Evolutionary conservation across 2,113 vertebrate species (phyloP).

Genomic region (Hippocampus guttulatus): DNA sequence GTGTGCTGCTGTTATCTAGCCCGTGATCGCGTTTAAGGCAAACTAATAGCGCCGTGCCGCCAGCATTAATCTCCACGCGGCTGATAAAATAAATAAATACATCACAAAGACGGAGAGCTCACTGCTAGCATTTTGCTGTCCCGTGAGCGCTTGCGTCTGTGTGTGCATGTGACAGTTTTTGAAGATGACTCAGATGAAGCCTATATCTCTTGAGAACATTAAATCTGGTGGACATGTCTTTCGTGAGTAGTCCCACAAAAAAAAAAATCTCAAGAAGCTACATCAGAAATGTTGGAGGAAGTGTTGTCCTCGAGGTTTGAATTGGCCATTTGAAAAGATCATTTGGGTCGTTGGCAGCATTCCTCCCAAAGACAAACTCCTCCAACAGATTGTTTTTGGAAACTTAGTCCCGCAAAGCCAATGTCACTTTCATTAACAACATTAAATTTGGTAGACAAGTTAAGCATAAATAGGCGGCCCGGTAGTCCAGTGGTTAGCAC

Average conservation of each 20-base stretch:
- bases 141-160: neutral
- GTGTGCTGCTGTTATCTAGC: neutral
- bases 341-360: no score
- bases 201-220: neutral
- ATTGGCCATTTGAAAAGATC: neutral
- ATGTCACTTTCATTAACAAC: neutral
- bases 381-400: no score
- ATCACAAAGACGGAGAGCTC: neutral
- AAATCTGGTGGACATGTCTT: neutral
- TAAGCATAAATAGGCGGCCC: neutral
- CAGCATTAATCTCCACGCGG: neutral
- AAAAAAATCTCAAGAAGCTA: neutral
- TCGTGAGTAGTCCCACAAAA: neutral
- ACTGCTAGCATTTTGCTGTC: neutral
- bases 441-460: neutral
- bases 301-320: neutral
- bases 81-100: neutral
- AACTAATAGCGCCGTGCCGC: neutral
- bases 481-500: no score
- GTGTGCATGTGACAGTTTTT: neutral
- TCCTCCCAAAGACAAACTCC: neutral
- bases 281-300: neutral
- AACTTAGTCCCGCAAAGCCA: neutral
- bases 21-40: neutral
- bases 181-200: no score